Evolutionary conservation across 2,797 vertebrate genomes (phyloP), one percentile per base, ranked within the genome.

Genomic region (Aplochiton taeniatus): DNA sequence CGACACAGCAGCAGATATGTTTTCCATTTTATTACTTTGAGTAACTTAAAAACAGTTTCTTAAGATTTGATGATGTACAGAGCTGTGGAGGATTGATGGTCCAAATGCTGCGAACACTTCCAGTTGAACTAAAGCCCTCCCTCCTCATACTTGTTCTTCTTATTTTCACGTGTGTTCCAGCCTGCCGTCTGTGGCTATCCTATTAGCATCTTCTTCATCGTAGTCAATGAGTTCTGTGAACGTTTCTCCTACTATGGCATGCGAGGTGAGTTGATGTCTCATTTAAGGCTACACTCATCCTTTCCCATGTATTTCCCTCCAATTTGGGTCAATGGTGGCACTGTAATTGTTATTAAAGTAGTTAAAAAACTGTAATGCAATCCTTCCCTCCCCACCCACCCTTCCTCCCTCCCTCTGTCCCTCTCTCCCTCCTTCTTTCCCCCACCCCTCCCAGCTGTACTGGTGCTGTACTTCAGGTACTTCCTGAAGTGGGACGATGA

Each of bases 211-310:
- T 96, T 96, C 83, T 96, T 98, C 86, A 98, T 98, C 0, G 75
- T 97, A 77, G 52, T 95, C 87, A 98, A 96, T 81, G 96, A 98
- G 85, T 98, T 98, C 92, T 98, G 95, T 0, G 96, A 98, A 79
- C 85, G 96, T 0, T 98, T 98, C 84, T 98, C 96, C 88, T 98
- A 96, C 90, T 98, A 96, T 96, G 96, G 95, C 80, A 98, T 97
- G 96, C 84, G 89, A 94, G 93, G 96, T 97, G 87, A 88, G 80
- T 55, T 4, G 3, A 1, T 20, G 6, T 31, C 31, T 31, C 31
- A 31, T 9, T 7, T 13, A 12, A 13, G n/a, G n/a, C 31, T 20
- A 13, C 1, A 9, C 13, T n/a, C 7, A 14, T 48, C 51, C 12
- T n/a, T 60, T n/a, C 45, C 4, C 20, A 44, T 10, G 0, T 10